Evolutionary conservation across 53 echinoderm and acorn worm genomes (phyloP).

Genomic region (Mesocentrotus franciscanus): DNA sequence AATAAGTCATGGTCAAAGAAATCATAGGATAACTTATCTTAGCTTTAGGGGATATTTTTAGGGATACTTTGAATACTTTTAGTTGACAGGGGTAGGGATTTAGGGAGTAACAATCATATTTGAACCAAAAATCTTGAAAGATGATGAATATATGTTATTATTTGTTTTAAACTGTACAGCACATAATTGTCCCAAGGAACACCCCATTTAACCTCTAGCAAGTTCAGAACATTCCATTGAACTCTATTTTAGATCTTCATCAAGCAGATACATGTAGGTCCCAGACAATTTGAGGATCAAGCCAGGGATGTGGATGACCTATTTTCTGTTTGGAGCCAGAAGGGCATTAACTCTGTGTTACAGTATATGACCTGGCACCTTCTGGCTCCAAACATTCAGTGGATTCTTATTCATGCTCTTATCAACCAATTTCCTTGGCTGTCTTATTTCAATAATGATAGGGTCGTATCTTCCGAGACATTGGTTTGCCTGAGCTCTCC

Average conservation of each 20-base stretch:
- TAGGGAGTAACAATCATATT: too few species aligned
- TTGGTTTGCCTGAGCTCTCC: conserved; percentile 73
- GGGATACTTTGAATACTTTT: not conserved
- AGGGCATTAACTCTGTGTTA: too few species aligned
- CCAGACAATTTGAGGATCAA: not conserved
- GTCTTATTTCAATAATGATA: conserved; percentile 16
- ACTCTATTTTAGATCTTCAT: not conserved
- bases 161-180: too few species aligned
- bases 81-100: too few species aligned
- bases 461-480: conserved; percentile 94
- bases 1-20: not conserved
- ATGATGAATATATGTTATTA: too few species aligned
- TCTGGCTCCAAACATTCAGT: not conserved
- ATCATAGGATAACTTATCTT: not conserved
- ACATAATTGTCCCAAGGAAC: not conserved
- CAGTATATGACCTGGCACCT: too few species aligned
- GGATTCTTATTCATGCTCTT: not conserved
- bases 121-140: too few species aligned
- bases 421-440: not conserved
- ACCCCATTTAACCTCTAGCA: not conserved
- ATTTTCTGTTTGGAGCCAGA: too few species aligned
- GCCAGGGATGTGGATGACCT: too few species aligned
- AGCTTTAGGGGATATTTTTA: not conserved
- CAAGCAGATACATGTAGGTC: not conserved
- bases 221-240: not conserved